These are phyloP conservation scores for Hippopotamyrus pictus DNA, from an alignment of 2,797 vertebrate genomes.

Conservation along the genomic window DNA sequence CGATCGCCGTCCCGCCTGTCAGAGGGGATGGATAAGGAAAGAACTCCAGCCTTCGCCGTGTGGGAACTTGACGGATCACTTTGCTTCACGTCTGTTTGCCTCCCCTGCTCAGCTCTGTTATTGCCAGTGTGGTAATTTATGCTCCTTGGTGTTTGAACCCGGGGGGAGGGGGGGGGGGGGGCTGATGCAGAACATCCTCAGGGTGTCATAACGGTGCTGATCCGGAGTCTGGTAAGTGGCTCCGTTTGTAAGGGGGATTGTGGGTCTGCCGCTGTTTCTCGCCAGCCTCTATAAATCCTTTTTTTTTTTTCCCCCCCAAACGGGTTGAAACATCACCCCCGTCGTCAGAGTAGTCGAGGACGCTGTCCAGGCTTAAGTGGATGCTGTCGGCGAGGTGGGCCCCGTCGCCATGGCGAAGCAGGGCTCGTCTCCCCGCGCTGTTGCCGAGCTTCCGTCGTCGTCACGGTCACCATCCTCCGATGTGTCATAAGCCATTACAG, in stretches of 20 bases:
- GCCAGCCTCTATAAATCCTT: not conserved
- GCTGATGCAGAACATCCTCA: not conserved
- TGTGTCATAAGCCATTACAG: not conserved
- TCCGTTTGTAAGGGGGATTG: not conserved
- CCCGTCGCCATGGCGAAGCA: not conserved
- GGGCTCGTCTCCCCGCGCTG: not conserved
- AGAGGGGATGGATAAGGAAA: not conserved
- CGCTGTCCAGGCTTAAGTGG: not conserved
- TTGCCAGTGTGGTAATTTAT: conserved; percentile 39
- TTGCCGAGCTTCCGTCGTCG: not conserved
- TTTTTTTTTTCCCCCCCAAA: not conserved
- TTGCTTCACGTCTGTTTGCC: conserved; percentile 33
- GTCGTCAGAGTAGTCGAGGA: not conserved
- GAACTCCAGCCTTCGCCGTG: not conserved
- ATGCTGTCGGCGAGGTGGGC: not conserved
- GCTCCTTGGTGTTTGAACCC: conserved; percentile 32
- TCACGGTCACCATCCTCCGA: not conserved
- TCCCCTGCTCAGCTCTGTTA: conserved; percentile 24
- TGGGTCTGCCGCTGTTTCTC: not conserved
- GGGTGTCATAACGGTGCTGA: conserved; percentile 20
- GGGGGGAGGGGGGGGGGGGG: not conserved
- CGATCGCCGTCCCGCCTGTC: not conserved
- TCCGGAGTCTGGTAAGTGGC: not conserved
- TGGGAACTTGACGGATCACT: conserved; percentile 40
- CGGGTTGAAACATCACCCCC: not conserved